Evolutionary conservation across 2,797 vertebrate species (phyloP), one percentile per base, ranked within the genome.

Genomic region (Propithecus perrieri): DNA sequence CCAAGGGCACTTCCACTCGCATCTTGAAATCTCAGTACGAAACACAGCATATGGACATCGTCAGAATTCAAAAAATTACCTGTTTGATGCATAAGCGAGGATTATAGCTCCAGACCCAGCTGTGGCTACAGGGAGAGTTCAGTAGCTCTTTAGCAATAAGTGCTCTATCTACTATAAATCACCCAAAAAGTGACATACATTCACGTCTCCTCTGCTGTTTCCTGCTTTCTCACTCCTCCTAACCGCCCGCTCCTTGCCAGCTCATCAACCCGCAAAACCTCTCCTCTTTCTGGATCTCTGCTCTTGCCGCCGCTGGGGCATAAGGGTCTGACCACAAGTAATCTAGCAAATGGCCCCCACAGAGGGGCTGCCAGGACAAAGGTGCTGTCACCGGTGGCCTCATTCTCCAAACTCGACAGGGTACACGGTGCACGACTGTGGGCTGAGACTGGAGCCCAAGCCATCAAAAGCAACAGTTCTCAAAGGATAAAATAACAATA

Each of bases 21-120:
- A n/a, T 65, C 53, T 63, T 50, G 48, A 91, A 94, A 91, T 61
- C 83, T 89, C 61, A 83, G 85, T 81, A 88, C 41, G 67, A 92
- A 95, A 88, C 76, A 89, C 35, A 81, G 91, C 14, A 38, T 48
- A 67, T 69, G 67, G 81, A 59, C 43, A 91, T 74, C 69, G 48
- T 81, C 1, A 1, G 89, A 95, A 97, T 93, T 95, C 24, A 85
- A 87, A 91, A 76, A 55, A 38, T 78, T 48, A 63, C 79, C 43
- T 69, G 35, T 53, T 55, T 1, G 15, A 41, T 55, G 38, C 57
- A 67, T 43, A 74, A 57, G 57, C 53, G 35, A 80, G 89, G 74
- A 72, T n/a, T 30, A 78, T 2, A 22, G 81, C 33, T 35, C 46
- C n/a, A 26, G n/a, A 59, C 53, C 38, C 57, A 65, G 80, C 50